A percentile compares a stretch with the other conserved stretches of the same genome.
phyloP scores from a whole-genome alignment of 2,888 invertebrate genomes.

The Acrobasis consociella region DNA sequence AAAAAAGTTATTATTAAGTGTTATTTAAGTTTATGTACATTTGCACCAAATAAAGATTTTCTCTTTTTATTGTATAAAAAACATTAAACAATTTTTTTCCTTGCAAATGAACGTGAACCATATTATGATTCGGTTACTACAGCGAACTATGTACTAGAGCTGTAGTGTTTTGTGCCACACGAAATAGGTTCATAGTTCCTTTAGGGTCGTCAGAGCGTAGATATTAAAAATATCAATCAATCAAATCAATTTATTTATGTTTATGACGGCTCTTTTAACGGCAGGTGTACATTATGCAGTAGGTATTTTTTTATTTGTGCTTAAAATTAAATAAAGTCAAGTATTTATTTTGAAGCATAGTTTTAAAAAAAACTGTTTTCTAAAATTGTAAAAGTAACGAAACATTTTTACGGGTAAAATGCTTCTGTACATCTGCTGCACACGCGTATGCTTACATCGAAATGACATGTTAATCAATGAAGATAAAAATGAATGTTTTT shows the following conservation, averaged over 20 bases:
- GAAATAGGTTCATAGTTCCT: constrained; percentile 16
- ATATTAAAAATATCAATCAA: constrained; percentile 7
- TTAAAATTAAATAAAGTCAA: too few species aligned
- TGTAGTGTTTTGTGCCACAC: background rate
- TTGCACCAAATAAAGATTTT: too few species aligned
- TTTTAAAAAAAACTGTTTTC: too few species aligned
- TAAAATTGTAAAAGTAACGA: too few species aligned
- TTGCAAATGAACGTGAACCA: too few species aligned
- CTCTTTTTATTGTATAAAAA: too few species aligned
- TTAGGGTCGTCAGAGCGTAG: constrained; percentile 12
- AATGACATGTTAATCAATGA: constrained; percentile 34
- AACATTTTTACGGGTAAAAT: background rate
- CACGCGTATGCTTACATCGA: constrained; percentile 37
- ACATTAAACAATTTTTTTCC: too few species aligned
- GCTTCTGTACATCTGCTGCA: constrained; percentile 24
- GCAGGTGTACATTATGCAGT: constrained; percentile 8
- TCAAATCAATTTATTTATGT: background rate
- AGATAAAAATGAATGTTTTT: constrained; percentile 47
- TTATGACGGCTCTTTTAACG: constrained; percentile 3
- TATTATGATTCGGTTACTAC: too few species aligned
- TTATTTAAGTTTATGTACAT: too few species aligned
- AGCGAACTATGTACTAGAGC: background rate
- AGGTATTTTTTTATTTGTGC: too few species aligned
- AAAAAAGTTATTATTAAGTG: too few species aligned
- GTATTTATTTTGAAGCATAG: too few species aligned